Conservation (phyloP, 2,797 vertebrate species). For the Brachyrhaphis roseni region DNA sequence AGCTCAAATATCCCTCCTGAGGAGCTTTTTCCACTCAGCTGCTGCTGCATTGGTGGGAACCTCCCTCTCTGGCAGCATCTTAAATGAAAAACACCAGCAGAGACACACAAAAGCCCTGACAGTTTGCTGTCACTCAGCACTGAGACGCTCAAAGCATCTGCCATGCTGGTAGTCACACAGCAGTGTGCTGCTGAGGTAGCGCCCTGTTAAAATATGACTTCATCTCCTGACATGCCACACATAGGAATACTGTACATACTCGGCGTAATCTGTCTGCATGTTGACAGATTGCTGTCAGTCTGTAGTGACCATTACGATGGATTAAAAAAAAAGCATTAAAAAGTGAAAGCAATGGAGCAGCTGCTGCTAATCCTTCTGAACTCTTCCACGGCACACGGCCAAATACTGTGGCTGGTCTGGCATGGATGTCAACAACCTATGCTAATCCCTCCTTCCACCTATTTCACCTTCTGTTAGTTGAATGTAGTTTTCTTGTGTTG, state of each 20-base stretch:
- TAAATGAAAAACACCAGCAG: slow-evolving; percentile 63
- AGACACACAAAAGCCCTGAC: slow-evolving; percentile 66
- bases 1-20: slow-evolving; percentile 70
- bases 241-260: slow-evolving; percentile 4
- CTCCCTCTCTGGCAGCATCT: slow-evolving; percentile 58
- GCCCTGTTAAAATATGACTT: slow-evolving; percentile 59
- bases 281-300: slow-evolving; percentile 54
- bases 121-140: slow-evolving; percentile 71
- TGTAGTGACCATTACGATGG: slow-evolving; percentile 57
- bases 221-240: slow-evolving; percentile 52
- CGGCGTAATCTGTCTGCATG: slow-evolving; percentile 64
- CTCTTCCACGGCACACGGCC: slow-evolving; percentile 32
- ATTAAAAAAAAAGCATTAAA: slow-evolving; percentile 42
- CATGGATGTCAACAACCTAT: background rate
- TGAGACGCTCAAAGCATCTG: slow-evolving; percentile 64
- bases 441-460: background rate
- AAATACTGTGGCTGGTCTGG: background rate
- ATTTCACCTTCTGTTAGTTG: background rate
- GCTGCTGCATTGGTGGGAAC: slow-evolving; percentile 60
- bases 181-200: slow-evolving; percentile 59
- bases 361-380: slow-evolving; percentile 63
- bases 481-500: background rate
- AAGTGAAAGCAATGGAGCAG: slow-evolving; percentile 43
- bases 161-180: slow-evolving; percentile 68
- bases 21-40: slow-evolving; percentile 65